A percentile compares a stretch with the other conserved stretches of the same genome.
Evolutionary conservation across 1,140 invertebrate species (phyloP).

Genomic region (Temnothorax curvispinosus): DNA sequence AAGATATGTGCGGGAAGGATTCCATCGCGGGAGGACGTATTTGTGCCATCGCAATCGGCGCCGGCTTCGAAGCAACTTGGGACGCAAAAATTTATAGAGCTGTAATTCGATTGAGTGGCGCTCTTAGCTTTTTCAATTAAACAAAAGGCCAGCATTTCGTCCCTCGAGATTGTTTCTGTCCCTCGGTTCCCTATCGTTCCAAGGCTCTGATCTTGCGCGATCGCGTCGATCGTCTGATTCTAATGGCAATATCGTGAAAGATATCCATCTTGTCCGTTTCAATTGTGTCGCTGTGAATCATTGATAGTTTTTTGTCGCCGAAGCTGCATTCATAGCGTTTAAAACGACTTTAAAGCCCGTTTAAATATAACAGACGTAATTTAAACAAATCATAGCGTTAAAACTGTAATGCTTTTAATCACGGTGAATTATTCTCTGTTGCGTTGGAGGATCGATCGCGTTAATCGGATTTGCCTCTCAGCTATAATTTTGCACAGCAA

Average conservation of each 20-base stretch:
- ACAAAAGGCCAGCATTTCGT: neutral
- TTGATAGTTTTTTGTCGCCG: constrained; percentile 50
- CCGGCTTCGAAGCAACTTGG: neutral
- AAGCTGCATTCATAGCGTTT: constrained; percentile 80
- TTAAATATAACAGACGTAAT: neutral
- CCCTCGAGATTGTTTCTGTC: neutral
- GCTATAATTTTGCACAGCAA: no score
- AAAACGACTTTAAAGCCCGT: constrained; percentile 19
- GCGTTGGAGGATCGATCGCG: neutral
- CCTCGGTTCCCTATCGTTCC: neutral
- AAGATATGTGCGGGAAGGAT: neutral
- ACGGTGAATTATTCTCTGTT: neutral
- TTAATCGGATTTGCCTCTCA: constrained; percentile 1
- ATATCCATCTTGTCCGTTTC: constrained; percentile 53
- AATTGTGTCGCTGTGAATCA: constrained; percentile 34
- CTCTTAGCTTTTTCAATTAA: neutral
- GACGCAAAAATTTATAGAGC: neutral
- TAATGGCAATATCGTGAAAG: constrained; percentile 43
- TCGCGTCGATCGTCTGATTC: neutral
- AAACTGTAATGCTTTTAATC: neutral
- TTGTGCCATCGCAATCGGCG: constrained; percentile 1
- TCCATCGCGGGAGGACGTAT: constrained; percentile 5
- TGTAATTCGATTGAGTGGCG: neutral
- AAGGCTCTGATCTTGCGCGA: neutral
- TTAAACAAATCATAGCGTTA: neutral